Evolutionary conservation across 2,113 vertebrate genomes (phyloP).

Genomic region (Oceanites oceanicus): DNA sequence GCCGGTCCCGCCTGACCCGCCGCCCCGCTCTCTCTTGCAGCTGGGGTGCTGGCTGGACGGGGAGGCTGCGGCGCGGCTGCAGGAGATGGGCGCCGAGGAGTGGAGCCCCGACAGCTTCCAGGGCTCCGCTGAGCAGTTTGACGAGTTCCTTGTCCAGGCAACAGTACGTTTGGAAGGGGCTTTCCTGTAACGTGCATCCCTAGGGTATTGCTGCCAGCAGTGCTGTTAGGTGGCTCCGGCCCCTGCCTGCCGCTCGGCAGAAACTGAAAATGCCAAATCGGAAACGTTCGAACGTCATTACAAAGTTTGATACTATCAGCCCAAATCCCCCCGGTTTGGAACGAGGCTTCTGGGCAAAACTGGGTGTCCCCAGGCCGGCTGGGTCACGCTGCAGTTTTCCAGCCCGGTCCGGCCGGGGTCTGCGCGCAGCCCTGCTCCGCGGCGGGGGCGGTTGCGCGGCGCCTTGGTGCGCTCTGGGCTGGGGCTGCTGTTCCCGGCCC

Average conservation of each 20-base stretch:
- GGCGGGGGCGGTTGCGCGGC: accelerated
- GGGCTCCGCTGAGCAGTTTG: slow-evolving; percentile 71
- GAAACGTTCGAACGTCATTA: accelerated
- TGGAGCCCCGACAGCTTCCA: slow-evolving; percentile 71
- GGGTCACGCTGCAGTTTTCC: background rate
- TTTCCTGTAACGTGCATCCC: background rate
- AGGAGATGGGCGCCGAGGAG: slow-evolving; percentile 71
- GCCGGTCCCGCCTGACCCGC: accelerated
- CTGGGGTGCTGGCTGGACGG: slow-evolving; percentile 84
- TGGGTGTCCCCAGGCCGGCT: background rate
- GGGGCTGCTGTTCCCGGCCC: background rate
- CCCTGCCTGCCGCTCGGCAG: background rate
- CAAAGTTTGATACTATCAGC: background rate
- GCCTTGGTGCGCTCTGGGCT: background rate
- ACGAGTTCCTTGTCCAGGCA: slow-evolving; percentile 84
- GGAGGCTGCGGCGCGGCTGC: slow-evolving; percentile 78
- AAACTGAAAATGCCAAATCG: background rate
- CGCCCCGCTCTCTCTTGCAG: slow-evolving; percentile 51
- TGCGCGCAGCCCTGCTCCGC: background rate
- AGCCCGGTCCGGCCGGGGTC: no score
- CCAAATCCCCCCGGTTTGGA: background rate
- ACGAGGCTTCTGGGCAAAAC: background rate
- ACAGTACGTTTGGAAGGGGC: slow-evolving; percentile 72
- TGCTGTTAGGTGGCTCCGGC: accelerated
- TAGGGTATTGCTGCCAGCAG: accelerated